phyloP scores from a whole-genome alignment of 1,140 invertebrate species.

The Zaprionus taronus region DNA sequence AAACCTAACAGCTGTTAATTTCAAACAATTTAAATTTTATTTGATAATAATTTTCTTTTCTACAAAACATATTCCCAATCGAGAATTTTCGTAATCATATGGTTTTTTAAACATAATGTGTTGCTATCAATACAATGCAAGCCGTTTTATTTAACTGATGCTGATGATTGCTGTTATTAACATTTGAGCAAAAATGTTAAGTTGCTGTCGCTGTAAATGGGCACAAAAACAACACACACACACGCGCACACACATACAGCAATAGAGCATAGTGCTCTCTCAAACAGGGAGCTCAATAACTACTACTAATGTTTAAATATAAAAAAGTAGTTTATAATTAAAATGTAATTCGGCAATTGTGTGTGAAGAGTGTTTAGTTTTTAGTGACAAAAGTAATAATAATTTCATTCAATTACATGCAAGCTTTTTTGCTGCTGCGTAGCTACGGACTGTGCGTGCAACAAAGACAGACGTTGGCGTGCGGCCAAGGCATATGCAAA shows the following conservation, averaged over 20 bases:
- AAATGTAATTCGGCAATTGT: constrained; percentile 29
- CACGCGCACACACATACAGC: constrained; percentile 3
- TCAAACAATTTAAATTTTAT: background rate
- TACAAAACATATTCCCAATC: background rate
- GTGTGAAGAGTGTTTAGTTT: constrained; percentile 25
- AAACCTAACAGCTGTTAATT: constrained; percentile 2
- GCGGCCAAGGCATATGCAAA: constrained; percentile 41
- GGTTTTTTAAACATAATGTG: background rate
- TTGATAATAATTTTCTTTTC: background rate
- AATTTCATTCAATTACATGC: constrained; percentile 44
- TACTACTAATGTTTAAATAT: constrained; percentile 7
- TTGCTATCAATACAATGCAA: background rate
- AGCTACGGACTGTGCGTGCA: constrained; percentile 41
- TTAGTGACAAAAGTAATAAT: constrained; percentile 39
- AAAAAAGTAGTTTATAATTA: constrained; percentile 21
- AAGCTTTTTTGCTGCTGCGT: constrained; percentile 49
- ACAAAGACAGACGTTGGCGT: constrained; percentile 49
- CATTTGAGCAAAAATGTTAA: constrained; percentile 16
- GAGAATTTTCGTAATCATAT: background rate
- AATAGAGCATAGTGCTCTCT: constrained; percentile 27
- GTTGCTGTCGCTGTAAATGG: constrained; percentile 10
- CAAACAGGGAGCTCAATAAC: constrained; percentile 20
- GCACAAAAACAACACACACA: constrained; percentile 20
- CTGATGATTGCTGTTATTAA: background rate
- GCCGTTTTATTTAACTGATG: background rate